Evolutionary conservation across 2,113 vertebrate species (phyloP), one percentile per base, ranked within the genome.

Genomic region (Grammomys dolichurus): DNA sequence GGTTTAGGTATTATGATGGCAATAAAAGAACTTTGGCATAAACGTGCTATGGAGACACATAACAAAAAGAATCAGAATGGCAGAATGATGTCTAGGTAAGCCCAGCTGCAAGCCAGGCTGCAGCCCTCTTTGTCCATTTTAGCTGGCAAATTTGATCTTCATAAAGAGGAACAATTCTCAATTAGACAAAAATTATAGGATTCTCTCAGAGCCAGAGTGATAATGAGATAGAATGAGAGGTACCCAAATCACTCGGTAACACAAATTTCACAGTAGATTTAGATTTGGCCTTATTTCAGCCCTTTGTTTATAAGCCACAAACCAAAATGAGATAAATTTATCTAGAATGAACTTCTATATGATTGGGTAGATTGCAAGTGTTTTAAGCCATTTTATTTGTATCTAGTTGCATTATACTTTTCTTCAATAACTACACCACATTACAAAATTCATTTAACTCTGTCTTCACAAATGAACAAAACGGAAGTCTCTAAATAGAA

Each of bases 331-430:
- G 69, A 88, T 46, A 90, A 85, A 69, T 73, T 56, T 16, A 36
- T 60, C 89, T 89, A 65, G 70, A 80, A 76, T 92, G 73, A 88
- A 43, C 28, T 88, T 95, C 60, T 85, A 48, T 56, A n/a, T 80
- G 36, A 43, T 24, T 86, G 24, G 8, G 46, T 17, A 24, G 6
- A 86, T 89, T 89, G 43, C 6, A 89, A 88, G 1, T 36, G 69
- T 80, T 63, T 88, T 80, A 75, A 70, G 31, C 14, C 51, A 67
- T 70, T 89, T 78, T 75, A 89, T 58, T 87, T 85, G 31, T 81
- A 33, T 16, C 72, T 80, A 85, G 26, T 8, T 84, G 6, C 43
- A 69, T 80, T 51, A 33, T 14, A 33, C 8, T 58, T 72, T 90
- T 93, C 36, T 93, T 91, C 67, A 86, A 17, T 43, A 56, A 40